phyloP scores from a whole-genome alignment of 2,113 vertebrate genomes.

The Eublepharis macularius region DNA sequence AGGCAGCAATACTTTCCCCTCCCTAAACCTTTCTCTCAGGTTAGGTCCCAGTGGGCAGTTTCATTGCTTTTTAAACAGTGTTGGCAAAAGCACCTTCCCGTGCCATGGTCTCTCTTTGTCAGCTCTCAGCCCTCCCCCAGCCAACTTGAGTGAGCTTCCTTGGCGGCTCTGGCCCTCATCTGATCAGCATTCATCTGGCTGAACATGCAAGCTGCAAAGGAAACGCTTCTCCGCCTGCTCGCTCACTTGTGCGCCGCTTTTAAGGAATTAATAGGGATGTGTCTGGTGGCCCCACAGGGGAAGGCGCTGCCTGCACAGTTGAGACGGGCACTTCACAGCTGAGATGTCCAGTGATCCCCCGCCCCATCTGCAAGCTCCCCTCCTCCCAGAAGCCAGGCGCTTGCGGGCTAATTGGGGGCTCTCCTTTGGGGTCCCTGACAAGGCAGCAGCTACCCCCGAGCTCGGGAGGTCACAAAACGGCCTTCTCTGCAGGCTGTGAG shows the following conservation, averaged over 20 bases:
- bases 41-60: not conserved
- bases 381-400: no score
- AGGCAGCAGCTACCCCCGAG: no score
- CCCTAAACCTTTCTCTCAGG: not conserved
- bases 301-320: no score
- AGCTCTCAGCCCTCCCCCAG: not conserved
- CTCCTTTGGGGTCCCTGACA: no score
- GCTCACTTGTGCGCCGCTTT: not conserved
- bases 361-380: not conserved
- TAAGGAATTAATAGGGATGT: not conserved
- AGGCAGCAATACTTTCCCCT: not conserved
- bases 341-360: not conserved
- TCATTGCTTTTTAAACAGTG: not conserved
- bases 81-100: not conserved
- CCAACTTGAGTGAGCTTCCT: not conserved
- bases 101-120: no score
- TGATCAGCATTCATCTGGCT: not conserved
- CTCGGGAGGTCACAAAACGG: no score
- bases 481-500: no score
- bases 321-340: not conserved
- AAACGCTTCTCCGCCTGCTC: not conserved
- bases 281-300: not conserved
- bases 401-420: no score
- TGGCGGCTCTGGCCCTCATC: not conserved
- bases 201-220: not conserved